Base-by-base conservation (phyloP, 2,888 invertebrate genomes). In the Sarcophaga caerulescens region DNA sequence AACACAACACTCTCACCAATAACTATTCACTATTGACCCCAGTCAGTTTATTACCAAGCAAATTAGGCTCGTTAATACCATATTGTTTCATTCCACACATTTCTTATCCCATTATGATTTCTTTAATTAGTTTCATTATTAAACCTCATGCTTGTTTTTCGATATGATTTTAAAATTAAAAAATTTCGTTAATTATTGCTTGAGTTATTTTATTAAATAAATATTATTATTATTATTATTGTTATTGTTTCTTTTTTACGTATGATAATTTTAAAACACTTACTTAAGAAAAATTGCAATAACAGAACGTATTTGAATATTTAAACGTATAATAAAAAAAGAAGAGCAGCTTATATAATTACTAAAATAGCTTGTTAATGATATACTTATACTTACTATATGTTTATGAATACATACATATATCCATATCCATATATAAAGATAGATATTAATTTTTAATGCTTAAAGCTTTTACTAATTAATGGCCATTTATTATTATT, bases 381-480 rank as follows among this genome's bases (percentile, higher is more conserved):
- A 79, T 79, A 63, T 47, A 80, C 44, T 35, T 19, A 69, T 17
- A 70, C 35, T 2, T 35, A 35, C 35, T 35, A 35, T 10, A 35
- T 10, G 35, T 35, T 35, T 35, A 35, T 10, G 10, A 70, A 59
- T 11, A 57, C 5, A 23, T n/a, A n/a, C n/a, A n/a, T 19, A 52
- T 63, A 57, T n/a, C 62, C 4, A 69, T 69, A 21, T 35, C n/a
- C 12, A 44, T 17, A 63, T 59, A 17, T 25, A 44, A 68, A 21
- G 23, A 59, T 0, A 60, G 4, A 57, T 23, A 1, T 12, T 8
- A 35, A 65, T 73, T 14, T 52, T 52, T 68, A 52, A 83, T 66
- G 83, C 78, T 74, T 83, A 44, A 71, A 73, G 82, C 82, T 84
- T 79, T 47, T 84, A 75, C 84, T 84, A 84, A 84, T 79, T 69